These are phyloP conservation scores for Heterochromis multidens DNA, from an alignment of 2,113 vertebrate genomes.

Conservation along the genomic window DNA sequence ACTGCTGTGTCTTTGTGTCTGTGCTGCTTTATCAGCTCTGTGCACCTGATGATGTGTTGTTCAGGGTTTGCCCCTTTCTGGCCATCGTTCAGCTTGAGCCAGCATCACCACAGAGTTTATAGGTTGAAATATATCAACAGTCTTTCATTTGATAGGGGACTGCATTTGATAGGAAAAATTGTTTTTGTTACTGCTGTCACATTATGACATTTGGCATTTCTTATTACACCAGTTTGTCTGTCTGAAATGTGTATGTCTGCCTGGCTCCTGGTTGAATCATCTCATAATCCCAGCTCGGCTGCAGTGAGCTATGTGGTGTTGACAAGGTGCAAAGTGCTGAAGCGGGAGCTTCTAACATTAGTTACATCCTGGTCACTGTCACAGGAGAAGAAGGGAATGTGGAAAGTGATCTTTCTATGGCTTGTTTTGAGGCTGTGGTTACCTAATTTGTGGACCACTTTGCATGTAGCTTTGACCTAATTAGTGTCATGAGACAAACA, in stretches of 20 bases:
- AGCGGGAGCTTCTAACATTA: conserved; percentile 67
- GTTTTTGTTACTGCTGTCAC: neutral
- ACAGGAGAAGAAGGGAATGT: conserved; percentile 53
- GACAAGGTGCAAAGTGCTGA: conserved; percentile 59
- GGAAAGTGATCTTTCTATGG: conserved; percentile 51
- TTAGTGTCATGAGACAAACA: neutral
- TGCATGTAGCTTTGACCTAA: neutral
- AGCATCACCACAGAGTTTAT: neutral
- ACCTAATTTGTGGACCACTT: neutral
- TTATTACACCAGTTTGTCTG: neutral
- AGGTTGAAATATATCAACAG: neutral
- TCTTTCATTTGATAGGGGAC: neutral
- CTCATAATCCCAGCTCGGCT: conserved; percentile 7
- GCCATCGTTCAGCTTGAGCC: neutral
- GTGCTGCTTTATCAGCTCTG: conserved; percentile 29
- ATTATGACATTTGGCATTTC: neutral
- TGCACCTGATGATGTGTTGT: conserved; percentile 18
- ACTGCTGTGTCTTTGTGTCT: neutral
- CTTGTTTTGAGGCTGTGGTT: conserved; percentile 19
- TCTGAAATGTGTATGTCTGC: neutral
- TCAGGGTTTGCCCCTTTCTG: neutral
- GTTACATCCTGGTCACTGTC: conserved; percentile 42
- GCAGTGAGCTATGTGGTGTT: conserved; percentile 41
- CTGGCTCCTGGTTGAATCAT: conserved; percentile 30
- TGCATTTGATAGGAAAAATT: neutral